A percentile compares a stretch with the other conserved stretches of the same genome.
These are phyloP conservation scores for Camponotus fellah DNA, from an alignment of 2,888 invertebrate genomes.

Conservation along the genomic window DNA sequence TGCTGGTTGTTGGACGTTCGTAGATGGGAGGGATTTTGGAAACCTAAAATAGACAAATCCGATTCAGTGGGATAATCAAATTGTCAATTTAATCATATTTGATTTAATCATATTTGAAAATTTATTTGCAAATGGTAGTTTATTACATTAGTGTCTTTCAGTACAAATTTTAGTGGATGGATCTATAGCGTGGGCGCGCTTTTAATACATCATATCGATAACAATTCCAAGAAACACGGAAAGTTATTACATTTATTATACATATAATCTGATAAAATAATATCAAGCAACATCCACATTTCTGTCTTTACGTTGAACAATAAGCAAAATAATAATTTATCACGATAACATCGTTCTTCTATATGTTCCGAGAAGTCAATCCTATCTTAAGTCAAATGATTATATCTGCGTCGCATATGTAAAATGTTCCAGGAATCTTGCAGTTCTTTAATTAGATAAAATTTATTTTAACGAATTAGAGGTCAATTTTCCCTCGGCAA, in stretches of 20 bases:
- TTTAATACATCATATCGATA: neutral
- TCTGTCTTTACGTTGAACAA: slow-evolving; percentile 4
- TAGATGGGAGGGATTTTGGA: slow-evolving; percentile 84
- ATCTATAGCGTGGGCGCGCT: neutral
- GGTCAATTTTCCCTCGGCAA: neutral
- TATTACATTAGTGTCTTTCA: neutral
- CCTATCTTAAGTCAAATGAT: slow-evolving; percentile 1
- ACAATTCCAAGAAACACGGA: slow-evolving; percentile 1
- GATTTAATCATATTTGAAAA: neutral
- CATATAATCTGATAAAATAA: slow-evolving; percentile 49
- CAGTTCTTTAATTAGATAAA: neutral
- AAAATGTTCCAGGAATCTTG: neutral
- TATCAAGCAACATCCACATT: slow-evolving; percentile 23
- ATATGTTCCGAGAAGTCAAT: slow-evolving; percentile 38
- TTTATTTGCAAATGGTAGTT: neutral
- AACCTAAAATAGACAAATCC: slow-evolving; percentile 72
- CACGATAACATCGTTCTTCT: slow-evolving; percentile 52
- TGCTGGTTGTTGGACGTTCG: slow-evolving; percentile 84
- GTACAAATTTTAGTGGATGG: neutral
- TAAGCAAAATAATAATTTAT: slow-evolving; percentile 59
- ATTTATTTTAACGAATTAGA: neutral
- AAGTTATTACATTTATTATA: neutral
- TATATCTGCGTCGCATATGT: neutral
- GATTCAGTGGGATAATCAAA: neutral
- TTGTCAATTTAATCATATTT: neutral